Conservation (phyloP, 2,888 invertebrate species). For the Cactoblastis cactorum region DNA sequence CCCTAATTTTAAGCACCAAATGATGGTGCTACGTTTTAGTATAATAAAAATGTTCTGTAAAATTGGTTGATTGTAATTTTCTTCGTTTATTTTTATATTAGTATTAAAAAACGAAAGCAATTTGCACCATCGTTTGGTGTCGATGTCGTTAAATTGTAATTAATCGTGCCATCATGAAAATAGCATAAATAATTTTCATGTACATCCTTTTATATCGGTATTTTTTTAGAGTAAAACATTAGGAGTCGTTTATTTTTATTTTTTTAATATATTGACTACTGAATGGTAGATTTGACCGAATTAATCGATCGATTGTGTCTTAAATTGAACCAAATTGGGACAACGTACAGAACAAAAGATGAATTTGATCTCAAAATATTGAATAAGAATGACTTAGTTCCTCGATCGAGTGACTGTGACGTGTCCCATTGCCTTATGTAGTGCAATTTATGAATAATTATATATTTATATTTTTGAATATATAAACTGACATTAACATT, state of each 20-base stretch:
- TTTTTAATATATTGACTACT: not conserved
- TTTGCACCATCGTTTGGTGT: slow-evolving; percentile 19
- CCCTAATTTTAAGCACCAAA: slow-evolving; percentile 15
- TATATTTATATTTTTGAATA: slow-evolving; percentile 13
- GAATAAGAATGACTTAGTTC: slow-evolving; percentile 59
- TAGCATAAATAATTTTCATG: slow-evolving; percentile 15
- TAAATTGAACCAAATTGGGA: slow-evolving; percentile 42
- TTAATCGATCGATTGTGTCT: slow-evolving; percentile 14
- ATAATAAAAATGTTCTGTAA: not conserved
- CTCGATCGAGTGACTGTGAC: slow-evolving; percentile 49
- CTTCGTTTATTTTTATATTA: not conserved
- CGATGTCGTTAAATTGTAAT: slow-evolving; percentile 12
- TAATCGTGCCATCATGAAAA: slow-evolving; percentile 32
- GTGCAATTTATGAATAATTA: slow-evolving; percentile 37
- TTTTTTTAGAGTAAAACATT: not conserved
- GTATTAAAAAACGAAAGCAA: not conserved
- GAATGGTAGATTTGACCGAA: not conserved
- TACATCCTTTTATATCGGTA: slow-evolving; percentile 1
- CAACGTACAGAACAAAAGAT: slow-evolving; percentile 40
- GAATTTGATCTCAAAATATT: slow-evolving; percentile 63
- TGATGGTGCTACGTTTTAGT: not conserved
- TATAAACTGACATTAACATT: too few species aligned
- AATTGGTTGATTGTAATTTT: slow-evolving; percentile 3
- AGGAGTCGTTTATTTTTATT: not conserved
- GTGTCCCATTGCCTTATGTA: slow-evolving; percentile 45